Evolutionary conservation across 2,888 invertebrate genomes (phyloP), one percentile per base, ranked within the genome.

Genomic region (Sarcophaga subvicina): DNA sequence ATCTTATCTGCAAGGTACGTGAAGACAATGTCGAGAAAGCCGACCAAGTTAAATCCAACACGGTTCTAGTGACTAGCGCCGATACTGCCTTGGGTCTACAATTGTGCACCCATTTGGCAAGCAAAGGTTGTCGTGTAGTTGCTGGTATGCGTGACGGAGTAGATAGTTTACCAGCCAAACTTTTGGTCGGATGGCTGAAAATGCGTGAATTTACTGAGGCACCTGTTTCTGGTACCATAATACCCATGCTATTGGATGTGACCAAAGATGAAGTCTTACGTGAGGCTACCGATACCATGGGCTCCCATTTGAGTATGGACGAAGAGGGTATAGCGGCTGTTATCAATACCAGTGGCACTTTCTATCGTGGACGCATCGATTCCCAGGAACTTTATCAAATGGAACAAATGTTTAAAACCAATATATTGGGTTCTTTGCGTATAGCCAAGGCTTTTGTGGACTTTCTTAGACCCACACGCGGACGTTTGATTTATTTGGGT

Each of bases 301-400:
- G 97, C 22, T 96, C 96, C 76, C 97, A 97, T 94, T 94, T 97
- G 90, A 97, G 97, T 85, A 96, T 97, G 73, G 97, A 97, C 63
- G 97, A 97, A 94, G 96, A 97, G 91, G 97, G 97, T 95, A 93
- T 93, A 81, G 91, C 97, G 95, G 97, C 97, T 71, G 96, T 97
- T 45, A 95, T 97, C 88, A 97, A 97, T 93, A 97, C 97, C 49
- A 97, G 97, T 27, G 97, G 97, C 47, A 94, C 96, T 89, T 96
- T 96, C 83, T 96, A 96, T 83, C 95, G 96, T 14, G 97, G 97
- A 25, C 94, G 95, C 62, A 94, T 96, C 78, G 96, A 96, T 89
- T 95, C 94, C 88, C 96, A 96, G 90, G 96, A 97, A 85, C 92
- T 93, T 3, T 92, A 93, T 80, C 93, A 93, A 86, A 96, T 96